These are phyloP conservation scores for Drosophila anceps DNA, from an alignment of 2,888 invertebrate genomes.

Conservation along the genomic window DNA sequence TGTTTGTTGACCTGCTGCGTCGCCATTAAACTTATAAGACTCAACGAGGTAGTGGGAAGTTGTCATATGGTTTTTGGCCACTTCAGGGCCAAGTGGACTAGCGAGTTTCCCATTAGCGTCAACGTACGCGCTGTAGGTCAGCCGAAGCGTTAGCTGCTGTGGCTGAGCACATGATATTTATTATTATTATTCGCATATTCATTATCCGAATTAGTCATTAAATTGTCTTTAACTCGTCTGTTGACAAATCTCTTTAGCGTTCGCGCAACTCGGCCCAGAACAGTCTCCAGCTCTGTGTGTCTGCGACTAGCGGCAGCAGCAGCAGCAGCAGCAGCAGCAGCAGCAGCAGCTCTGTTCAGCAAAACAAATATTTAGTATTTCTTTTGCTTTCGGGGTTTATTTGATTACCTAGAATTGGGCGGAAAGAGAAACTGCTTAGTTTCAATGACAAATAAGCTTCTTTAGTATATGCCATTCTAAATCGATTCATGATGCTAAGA, in stretches of 20 bases:
- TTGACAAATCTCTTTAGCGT: constrained; percentile 66
- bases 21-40: not conserved
- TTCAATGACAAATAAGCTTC: no score
- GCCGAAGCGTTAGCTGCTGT: constrained; percentile 14
- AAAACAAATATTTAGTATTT: not conserved
- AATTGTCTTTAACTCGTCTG: constrained; percentile 54
- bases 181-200: constrained; percentile 29
- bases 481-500: no score
- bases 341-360: not conserved
- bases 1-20: constrained; percentile 5
- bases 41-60: constrained; percentile 30
- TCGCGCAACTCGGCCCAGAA: constrained; percentile 22
- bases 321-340: no score
- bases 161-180: constrained; percentile 20
- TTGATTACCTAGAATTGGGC: not conserved
- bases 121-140: constrained; percentile 71
- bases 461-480: no score
- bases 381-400: not conserved
- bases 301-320: not conserved
- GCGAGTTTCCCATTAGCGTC: constrained; percentile 49
- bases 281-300: constrained; percentile 27
- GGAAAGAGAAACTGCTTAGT: not conserved
- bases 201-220: constrained; percentile 46
- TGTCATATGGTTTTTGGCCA: constrained; percentile 8
- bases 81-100: constrained; percentile 45